These are phyloP conservation scores for Luperina nickerlii DNA, from an alignment of 2,888 invertebrate species.

Conservation along the genomic window DNA sequence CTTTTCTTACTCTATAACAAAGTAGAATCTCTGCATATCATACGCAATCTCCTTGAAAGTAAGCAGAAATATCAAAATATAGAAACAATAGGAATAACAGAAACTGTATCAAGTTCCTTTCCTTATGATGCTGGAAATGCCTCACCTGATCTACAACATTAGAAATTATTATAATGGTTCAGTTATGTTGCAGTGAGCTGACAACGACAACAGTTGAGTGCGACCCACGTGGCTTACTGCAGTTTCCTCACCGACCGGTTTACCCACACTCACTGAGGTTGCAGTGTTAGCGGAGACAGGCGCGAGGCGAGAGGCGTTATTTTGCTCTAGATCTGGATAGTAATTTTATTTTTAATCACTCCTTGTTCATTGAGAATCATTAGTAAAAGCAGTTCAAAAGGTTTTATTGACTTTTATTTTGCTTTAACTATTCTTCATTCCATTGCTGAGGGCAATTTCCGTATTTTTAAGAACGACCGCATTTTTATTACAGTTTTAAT, in stretches of 20 bases:
- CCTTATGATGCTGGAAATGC: constrained; percentile 20
- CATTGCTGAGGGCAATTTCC: neutral
- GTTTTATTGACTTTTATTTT: neutral
- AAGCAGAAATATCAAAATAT: neutral
- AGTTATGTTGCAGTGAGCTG: constrained; percentile 42
- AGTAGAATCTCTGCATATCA: too few species aligned
- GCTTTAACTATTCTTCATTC: neutral
- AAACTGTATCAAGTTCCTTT: constrained; percentile 9
- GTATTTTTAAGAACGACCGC: too few species aligned
- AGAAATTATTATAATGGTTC: constrained; percentile 48
- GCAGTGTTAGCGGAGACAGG: constrained; percentile 61
- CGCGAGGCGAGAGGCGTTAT: too few species aligned
- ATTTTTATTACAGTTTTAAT: neutral
- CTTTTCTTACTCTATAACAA: neutral
- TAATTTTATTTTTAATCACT: neutral
- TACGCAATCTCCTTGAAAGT: neutral
- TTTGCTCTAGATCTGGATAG: constrained; percentile 4
- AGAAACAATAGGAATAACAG: neutral
- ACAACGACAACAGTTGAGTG: constrained; percentile 40
- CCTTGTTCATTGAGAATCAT: neutral
- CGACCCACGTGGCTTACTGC: constrained; percentile 73
- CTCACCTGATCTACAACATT: constrained; percentile 29
- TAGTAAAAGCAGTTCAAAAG: neutral
- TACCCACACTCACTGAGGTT: constrained; percentile 62
- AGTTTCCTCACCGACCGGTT: constrained; percentile 76